Percentiles rank a stretch among this genome's conserved stretches.
Evolutionary conservation across 2,113 vertebrate species (phyloP).

Genomic region (Coreoperca whiteheadi): DNA sequence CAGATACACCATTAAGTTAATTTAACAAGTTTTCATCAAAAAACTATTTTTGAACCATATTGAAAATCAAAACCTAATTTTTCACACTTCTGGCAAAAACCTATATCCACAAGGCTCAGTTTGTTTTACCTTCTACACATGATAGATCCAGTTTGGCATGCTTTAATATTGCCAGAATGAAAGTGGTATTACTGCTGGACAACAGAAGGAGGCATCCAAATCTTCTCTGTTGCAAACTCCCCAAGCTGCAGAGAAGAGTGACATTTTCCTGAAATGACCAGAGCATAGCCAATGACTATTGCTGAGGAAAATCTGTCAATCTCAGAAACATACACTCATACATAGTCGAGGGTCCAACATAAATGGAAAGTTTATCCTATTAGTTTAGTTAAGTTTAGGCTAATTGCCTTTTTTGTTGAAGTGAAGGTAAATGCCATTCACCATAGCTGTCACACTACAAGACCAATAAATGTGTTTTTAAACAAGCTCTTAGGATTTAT

Average conservation of each 20-base stretch:
- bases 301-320: conserved; percentile 24
- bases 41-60: background rate
- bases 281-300: conserved; percentile 8
- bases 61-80: conserved; percentile 10
- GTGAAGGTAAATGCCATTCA: conserved; percentile 6
- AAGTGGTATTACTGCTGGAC: conserved; percentile 19
- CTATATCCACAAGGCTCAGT: background rate
- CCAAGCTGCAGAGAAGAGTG: conserved; percentile 34
- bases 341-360: background rate
- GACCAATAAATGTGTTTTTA: conserved; percentile 29
- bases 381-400: background rate
- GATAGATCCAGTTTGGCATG: background rate
- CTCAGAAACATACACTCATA: background rate
- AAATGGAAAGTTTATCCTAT: background rate
- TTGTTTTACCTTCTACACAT: background rate
- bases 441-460: background rate
- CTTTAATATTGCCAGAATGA: background rate
- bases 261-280: conserved; percentile 43
- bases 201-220: conserved; percentile 37
- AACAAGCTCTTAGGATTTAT: conserved; percentile 41
- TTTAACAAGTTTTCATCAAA: conserved; percentile 8
- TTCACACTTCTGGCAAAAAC: too few species aligned
- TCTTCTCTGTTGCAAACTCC: conserved; percentile 26
- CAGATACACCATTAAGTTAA: conserved; percentile 6
- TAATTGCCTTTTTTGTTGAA: background rate